Evolutionary conservation across 2,888 invertebrate genomes (phyloP), one percentile per base, ranked within the genome.

Genomic region (Hyppa rectilinea): DNA sequence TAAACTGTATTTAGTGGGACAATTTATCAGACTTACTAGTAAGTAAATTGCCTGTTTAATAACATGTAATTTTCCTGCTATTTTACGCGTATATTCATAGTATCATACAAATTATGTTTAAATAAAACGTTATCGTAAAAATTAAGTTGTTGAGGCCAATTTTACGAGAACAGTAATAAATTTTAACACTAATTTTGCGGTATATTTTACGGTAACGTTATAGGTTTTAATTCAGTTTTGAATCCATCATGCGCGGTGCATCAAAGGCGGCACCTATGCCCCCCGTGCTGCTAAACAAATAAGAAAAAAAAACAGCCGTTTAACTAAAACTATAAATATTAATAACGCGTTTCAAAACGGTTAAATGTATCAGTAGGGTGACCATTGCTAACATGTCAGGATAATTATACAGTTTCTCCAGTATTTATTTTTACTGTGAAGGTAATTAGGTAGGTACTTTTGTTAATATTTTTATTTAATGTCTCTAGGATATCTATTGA

Each of bases 291-390:
- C 91, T 93, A 93, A 92, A 90, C 93, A 95, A 96, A 95, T 92
- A 95, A 89, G 87, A 87, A 88, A 90, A 91, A 66, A 92, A 93
- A 91, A 89, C 73, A 75, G 81, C 83, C 90, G 88, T 90, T 91
- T 92, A 93, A 90, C 88, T 89, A 85, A 86, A 85, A 88, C 90
- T 90, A 95, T 96, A 93, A 95, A 95, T 96, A 95, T 95, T 94
- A 94, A 94, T 94, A 94, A 92, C 90, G 90, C 92, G 87, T 91
- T 91, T 91, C 85, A 83, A 70, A 89, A 91, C 88, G 86, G 90
- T 91, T 92, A 90, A 92, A 90, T 84, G 87, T 77, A 78, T 77
- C 26, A 63, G 70, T 86, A 89, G 90, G 88, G 90, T 92, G 85
- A 88, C 95, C 90, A 93, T 77, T 12, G 4, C 6, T 14, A 10